Evolutionary conservation across 1,140 invertebrate species (phyloP), one percentile per base, ranked within the genome.

Genomic region (Tetramorium parvispinum): DNA sequence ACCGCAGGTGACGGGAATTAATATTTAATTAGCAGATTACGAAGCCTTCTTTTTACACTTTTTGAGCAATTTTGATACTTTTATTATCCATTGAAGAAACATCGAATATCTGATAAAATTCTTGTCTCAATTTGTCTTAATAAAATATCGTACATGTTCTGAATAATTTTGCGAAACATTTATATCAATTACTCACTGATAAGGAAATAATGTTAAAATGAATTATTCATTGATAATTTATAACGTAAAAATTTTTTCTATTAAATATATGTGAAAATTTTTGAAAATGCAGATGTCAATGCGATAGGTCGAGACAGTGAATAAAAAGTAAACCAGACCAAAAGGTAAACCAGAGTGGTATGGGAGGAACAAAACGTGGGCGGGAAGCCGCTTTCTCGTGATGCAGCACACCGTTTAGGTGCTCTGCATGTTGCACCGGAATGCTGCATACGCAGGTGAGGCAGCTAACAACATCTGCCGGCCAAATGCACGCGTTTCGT

Each of bases 361-460:
- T 11, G 66, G 71, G 24, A 43, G 32, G 16, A n/a, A 46, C 18
- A 71, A 46, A 13, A 27, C 37, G 85, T 51, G 78, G 51, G 63
- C 61, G 76, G 40, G 24, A 81, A 82, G 21, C 24, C n/a, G 49
- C 68, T 75, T 73, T 83, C 57, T 86, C 32, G 78, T 55, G 46
- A 57, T 51, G 51, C 46, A 37, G 32, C 16, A 46, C 46, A 70
- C 18, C 40, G 24, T 57, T 82, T 46, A 77, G 32, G 76, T 46
- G 46, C 61, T 76, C 40, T 24, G 76, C 32, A 37, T 57, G 63
- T 68, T 61, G 79, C 68, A 85, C 18, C 55, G 57, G 68, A 86
- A 86, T 86, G 78, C 46, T 73, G 78, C 43, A 81, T 24, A 65
- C 49, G 81, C 81, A 85, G 86, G 70, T 87, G 70, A 68, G 55